phyloP scores from a whole-genome alignment of 2,113 vertebrate species.

The Pelvicachromis taeniatus region DNA sequence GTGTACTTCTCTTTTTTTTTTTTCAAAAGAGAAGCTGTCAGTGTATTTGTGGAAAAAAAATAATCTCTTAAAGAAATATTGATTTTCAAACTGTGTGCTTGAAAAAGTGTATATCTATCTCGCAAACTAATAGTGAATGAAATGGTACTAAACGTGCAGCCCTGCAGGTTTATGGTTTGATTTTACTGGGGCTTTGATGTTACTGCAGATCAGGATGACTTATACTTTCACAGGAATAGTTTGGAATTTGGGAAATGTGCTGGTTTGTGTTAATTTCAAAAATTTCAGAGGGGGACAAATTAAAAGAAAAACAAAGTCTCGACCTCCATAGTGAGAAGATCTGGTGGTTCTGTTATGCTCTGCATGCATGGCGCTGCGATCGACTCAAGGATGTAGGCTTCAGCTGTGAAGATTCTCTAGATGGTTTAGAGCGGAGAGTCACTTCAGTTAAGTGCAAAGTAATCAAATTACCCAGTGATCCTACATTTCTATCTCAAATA shows the following conservation, averaged over 20 bases:
- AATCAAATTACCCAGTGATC: neutral
- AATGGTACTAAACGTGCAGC: neutral
- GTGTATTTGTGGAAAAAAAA: neutral
- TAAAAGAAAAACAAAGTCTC: neutral
- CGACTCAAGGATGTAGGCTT: neutral
- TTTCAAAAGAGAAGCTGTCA: neutral
- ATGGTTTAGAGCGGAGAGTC: neutral
- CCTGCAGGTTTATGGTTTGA: neutral
- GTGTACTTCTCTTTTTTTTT: neutral
- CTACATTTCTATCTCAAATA: neutral
- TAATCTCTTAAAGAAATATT: neutral
- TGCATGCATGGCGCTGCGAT: neutral
- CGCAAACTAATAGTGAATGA: neutral
- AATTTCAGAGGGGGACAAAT: accelerated
- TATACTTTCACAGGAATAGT: neutral
- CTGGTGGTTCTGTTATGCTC: neutral
- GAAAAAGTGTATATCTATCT: neutral
- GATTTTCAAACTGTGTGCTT: neutral
- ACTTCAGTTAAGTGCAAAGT: neutral
- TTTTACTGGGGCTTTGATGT: neutral
- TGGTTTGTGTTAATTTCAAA: neutral
- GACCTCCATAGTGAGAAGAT: neutral
- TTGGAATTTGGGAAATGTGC: neutral
- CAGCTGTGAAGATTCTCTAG: neutral
- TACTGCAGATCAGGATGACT: neutral